These are phyloP conservation scores for Lochmaea capreae DNA, from an alignment of 2,888 invertebrate species.

Conservation along the genomic window DNA sequence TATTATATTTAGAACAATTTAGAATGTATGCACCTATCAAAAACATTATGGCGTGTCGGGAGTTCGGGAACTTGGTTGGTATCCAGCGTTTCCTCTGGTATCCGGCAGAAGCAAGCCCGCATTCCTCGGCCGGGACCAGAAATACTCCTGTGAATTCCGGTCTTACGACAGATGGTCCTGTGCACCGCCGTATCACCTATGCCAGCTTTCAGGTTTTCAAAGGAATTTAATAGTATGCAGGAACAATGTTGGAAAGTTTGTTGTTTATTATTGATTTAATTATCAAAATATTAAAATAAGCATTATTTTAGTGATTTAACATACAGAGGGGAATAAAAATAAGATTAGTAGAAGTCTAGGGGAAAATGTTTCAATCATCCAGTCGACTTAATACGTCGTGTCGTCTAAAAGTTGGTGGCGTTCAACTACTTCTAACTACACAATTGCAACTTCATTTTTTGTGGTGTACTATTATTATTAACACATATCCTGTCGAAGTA, in stretches of 20 bases:
- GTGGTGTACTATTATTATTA: background rate
- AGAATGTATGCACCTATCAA: slow-evolving; percentile 26
- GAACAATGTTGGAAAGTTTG: background rate
- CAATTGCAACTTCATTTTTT: too few relatives aligned
- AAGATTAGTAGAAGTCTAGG: too few relatives aligned
- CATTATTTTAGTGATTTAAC: too few relatives aligned
- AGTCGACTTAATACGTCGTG: too few relatives aligned
- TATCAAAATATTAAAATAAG: too few relatives aligned
- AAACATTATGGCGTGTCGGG: slow-evolving; percentile 39
- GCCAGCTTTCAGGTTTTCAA: background rate
- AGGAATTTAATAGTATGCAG: background rate
- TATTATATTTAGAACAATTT: slow-evolving; percentile 12
- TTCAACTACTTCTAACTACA: too few relatives aligned
- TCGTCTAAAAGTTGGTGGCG: too few relatives aligned
- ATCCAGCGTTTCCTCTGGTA: slow-evolving; percentile 40
- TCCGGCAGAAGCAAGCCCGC: slow-evolving; percentile 33
- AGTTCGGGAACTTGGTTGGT: slow-evolving; percentile 39
- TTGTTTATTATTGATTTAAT: background rate
- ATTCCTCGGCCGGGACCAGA: slow-evolving; percentile 30
- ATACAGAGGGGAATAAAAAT: too few relatives aligned
- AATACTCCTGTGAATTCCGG: slow-evolving; percentile 30
- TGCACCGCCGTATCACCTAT: slow-evolving; percentile 16
- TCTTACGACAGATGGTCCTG: slow-evolving; percentile 13
- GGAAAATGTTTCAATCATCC: too few relatives aligned
- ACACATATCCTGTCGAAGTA: background rate